Base-by-base conservation (phyloP, 2,888 invertebrate genomes). In the Cantharis lateralis region DNA sequence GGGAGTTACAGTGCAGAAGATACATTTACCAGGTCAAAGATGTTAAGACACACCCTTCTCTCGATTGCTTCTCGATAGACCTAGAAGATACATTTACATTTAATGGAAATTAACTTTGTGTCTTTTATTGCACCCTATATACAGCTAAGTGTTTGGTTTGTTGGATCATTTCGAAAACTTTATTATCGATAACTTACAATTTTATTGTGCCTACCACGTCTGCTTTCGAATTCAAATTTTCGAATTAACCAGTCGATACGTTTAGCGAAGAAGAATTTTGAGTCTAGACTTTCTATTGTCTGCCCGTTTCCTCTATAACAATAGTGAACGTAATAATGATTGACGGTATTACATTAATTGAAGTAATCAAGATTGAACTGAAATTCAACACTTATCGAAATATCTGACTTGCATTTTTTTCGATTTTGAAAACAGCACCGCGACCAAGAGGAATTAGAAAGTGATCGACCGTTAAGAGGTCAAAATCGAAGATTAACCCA, bases 11-110 rank as follows among this genome's bases (percentile, higher is more conserved):
- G 15, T 64, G 68, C 61, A 66, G 62, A 63, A 61, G 62, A 20
- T 62, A 69, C 70, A 64, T 66, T 74, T 74, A 70, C 71, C 71
- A 62, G 75, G 75, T 71, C 71, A 75, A 75, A 71, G 75, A 71
- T 70, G 75, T 63, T 28, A 64, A 48, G 75, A 64, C 75, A 75
- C 75, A 62, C 75, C 75, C 75, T 75, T 20, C 68, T 28, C 71
- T 75, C 71, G 70, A 75, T 75, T 75, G 75, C 75, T 75, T 71
- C 75, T 71, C 63, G 66, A 74, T 68, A 75, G 68, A 71, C 71
- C 63, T 68, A 15, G 64, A 68, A 70, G 62, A 63, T 69, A 70
- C 68, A 76, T 76, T 76, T 72, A 70, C 76, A 76, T 76, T 76
- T 76, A 76, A 76, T 76, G 76, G 62, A 72, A 76, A 72, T 75